Percentiles rank a stretch among this genome's conserved stretches.
Conservation (phyloP, 2,113 vertebrate genomes). For the Rynchops niger region DNA sequence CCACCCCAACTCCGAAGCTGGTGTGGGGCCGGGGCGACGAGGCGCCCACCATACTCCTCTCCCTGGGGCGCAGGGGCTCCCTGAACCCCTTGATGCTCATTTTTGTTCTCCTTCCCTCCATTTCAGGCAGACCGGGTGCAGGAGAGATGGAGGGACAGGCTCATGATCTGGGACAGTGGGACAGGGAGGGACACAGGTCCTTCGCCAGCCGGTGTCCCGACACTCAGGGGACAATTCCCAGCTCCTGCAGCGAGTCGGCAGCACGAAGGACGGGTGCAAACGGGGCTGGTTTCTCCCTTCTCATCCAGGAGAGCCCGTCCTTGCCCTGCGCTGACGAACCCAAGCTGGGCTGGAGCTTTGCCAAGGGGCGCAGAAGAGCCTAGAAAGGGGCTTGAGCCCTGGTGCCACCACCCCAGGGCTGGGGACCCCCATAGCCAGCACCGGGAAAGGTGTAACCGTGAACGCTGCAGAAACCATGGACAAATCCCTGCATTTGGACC, state of each 20-base stretch:
- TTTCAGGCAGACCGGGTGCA: accelerated
- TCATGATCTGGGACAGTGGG: not conserved
- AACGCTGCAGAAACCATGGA: not conserved
- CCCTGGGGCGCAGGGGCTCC: accelerated
- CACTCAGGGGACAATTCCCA: accelerated
- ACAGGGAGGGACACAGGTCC: not conserved
- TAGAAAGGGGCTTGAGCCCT: not conserved
- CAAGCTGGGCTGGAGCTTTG: accelerated
- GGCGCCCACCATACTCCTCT: accelerated
- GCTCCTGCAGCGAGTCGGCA: not conserved
- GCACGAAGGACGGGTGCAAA: not conserved
- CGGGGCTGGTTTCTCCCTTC: not conserved
- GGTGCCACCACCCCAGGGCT: not conserved
- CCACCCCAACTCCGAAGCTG: not conserved
- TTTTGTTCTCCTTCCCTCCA: not conserved
- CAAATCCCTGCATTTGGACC: not conserved
- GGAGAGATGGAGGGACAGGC: not conserved
- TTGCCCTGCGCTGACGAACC: not conserved
- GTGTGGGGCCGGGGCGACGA: not conserved
- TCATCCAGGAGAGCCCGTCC: accelerated
- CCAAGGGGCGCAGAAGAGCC: not conserved
- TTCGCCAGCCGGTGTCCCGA: not conserved
- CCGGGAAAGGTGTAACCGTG: accelerated
- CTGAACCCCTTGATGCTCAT: not conserved
- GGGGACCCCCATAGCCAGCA: accelerated